A percentile compares a stretch with the other conserved stretches of the same genome.
Evolutionary conservation across 2,113 vertebrate species (phyloP).

Genomic region (Pithys albifrons): DNA sequence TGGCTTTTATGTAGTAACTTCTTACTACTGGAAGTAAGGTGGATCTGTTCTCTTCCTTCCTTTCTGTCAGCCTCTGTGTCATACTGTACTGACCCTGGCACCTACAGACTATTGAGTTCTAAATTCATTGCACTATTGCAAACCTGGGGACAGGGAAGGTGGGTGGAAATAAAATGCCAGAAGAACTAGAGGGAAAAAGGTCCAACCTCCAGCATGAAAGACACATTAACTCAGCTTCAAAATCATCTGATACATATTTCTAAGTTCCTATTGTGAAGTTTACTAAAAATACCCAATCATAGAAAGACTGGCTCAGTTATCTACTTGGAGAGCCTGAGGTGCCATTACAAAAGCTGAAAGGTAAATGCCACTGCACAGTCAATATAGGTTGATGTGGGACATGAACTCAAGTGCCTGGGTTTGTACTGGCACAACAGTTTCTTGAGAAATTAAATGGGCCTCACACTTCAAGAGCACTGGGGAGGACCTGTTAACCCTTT

Average conservation of each 20-base stretch:
- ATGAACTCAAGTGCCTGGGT: accelerated
- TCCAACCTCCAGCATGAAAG: not conserved
- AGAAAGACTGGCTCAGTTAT: not conserved
- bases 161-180: not conserved
- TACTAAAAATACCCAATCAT: not conserved
- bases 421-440: not conserved
- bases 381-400: accelerated
- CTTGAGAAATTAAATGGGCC: not conserved
- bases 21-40: accelerated
- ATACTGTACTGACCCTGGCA: not conserved
- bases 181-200: not conserved
- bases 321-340: not conserved
- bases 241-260: not conserved
- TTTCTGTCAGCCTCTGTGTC: not conserved
- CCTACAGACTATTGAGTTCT: not conserved
- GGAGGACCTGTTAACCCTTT: not conserved
- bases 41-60: not conserved
- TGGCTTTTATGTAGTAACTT: not conserved
- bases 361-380: not conserved
- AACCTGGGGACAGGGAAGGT: not conserved
- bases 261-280: not conserved
- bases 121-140: not conserved
- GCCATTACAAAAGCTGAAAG: not conserved
- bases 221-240: not conserved
- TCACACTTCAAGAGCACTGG: not conserved